These are phyloP conservation scores for Spodoptera picta DNA, from an alignment of 2,888 invertebrate species.

Conservation along the genomic window DNA sequence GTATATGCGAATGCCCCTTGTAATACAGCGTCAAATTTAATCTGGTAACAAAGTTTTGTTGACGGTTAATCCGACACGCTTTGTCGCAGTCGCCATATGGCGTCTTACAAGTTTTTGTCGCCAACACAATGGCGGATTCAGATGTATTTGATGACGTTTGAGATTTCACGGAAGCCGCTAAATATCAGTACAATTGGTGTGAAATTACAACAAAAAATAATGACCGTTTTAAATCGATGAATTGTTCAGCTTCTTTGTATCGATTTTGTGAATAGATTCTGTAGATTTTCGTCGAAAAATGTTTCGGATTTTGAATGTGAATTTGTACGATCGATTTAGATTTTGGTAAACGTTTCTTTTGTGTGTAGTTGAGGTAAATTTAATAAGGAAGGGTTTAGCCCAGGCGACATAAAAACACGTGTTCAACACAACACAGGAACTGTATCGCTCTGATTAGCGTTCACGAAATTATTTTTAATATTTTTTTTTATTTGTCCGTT, in stretches of 20 bases:
- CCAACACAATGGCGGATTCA: conserved; percentile 76
- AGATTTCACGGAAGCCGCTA: conserved; percentile 73
- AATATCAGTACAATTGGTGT: conserved; percentile 74
- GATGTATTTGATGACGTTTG: conserved; percentile 77
- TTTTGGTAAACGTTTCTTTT: conserved; percentile 10
- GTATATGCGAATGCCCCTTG: conserved; percentile 54
- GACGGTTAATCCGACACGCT: conserved; percentile 76
- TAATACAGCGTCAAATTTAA: conserved; percentile 71
- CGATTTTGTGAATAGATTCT: conserved; percentile 53
- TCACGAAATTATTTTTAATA: no score
- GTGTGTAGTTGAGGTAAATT: conserved; percentile 7
- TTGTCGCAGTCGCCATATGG: conserved; percentile 79
- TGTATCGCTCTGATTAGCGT: no score
- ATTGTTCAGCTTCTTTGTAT: conserved; percentile 59
- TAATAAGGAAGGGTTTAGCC: conserved; percentile 1
- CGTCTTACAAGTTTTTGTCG: conserved; percentile 79
- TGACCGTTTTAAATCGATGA: conserved; percentile 68
- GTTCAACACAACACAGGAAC: no score
- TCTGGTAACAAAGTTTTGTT: conserved; percentile 66
- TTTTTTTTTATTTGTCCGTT: no score
- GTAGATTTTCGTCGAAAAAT: conserved; percentile 38
- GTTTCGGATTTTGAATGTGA: conserved; percentile 44
- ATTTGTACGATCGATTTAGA: conserved; percentile 15
- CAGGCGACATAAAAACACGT: no score
- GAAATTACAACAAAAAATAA: conserved; percentile 75